phyloP scores from a whole-genome alignment of 2,888 invertebrate genomes.

The Masnerella sp. region DNA sequence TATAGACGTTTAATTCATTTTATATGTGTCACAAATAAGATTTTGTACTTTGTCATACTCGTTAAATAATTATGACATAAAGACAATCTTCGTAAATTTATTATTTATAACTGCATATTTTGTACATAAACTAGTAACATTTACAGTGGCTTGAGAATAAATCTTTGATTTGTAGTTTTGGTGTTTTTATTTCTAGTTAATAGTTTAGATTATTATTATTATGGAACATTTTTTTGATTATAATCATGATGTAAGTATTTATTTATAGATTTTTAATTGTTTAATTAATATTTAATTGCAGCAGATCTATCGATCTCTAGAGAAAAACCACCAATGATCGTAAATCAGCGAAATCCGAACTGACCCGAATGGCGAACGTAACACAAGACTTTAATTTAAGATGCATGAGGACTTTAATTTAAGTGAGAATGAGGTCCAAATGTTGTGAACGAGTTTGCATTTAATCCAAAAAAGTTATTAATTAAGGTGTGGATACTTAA shows the following conservation, averaged over 20 bases:
- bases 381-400: constrained; percentile 72
- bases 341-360: constrained; percentile 72
- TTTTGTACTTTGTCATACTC: no score
- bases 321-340: constrained; percentile 72
- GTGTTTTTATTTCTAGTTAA: neutral
- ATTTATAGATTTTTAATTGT: no score
- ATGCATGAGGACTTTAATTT: neutral
- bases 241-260: constrained; percentile 7
- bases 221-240: no score
- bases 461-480: constrained; percentile 3
- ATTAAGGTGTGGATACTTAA: constrained; percentile 1
- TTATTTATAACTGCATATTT: no score
- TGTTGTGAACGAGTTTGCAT: no score
- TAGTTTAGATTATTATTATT: neutral
- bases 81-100: no score
- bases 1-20: no score
- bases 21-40: no score
- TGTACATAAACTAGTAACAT: no score
- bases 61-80: no score
- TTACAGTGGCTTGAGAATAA: no score
- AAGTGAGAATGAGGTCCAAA: neutral
- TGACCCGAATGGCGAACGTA: constrained; percentile 65
- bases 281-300: constrained; percentile 52
- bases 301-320: constrained; percentile 70
- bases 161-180: no score